Percentiles rank a stretch among this genome's conserved stretches.
Conservation (phyloP, 2,888 invertebrate genomes). For the Calephelis perditalis region DNA sequence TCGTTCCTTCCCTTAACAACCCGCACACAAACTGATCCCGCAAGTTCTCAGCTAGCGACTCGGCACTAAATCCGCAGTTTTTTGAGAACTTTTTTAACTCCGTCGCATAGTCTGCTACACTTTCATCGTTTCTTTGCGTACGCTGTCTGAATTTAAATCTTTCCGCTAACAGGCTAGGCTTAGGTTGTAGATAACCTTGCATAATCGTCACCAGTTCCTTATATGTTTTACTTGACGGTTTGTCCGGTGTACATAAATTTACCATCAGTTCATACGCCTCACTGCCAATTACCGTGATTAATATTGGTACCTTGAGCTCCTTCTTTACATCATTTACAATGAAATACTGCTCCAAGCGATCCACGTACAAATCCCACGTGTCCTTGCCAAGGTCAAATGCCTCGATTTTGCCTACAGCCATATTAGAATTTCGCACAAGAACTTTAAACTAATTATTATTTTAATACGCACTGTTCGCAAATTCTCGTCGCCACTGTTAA, state of each 20-base stretch:
- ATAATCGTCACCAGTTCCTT: constrained; percentile 2
- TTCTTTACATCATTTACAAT: too few species aligned
- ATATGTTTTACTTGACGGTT: constrained; percentile 15
- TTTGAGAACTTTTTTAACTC: neutral
- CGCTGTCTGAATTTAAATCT: constrained; percentile 6
- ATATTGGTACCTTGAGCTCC: too few species aligned
- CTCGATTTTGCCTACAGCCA: too few species aligned
- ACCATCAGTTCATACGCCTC: constrained; percentile 15
- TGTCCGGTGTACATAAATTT: constrained; percentile 15
- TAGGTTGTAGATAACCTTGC: constrained; percentile 13
- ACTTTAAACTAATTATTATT: too few species aligned
- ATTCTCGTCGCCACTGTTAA: too few species aligned
- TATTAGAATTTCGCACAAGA: too few species aligned
- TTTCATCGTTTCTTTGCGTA: neutral
- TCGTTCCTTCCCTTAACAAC: neutral
- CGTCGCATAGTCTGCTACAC: neutral
- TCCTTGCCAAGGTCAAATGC: too few species aligned
- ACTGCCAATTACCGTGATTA: neutral
- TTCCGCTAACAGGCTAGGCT: constrained; percentile 10
- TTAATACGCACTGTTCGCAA: too few species aligned
- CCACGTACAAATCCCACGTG: too few species aligned
- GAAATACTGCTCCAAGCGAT: too few species aligned
- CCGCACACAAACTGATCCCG: neutral
- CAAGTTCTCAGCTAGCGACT: too few species aligned
- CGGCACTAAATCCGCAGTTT: too few species aligned